Evolutionary conservation across 2,888 invertebrate genomes (phyloP).

Genomic region (Meta bourneti): DNA sequence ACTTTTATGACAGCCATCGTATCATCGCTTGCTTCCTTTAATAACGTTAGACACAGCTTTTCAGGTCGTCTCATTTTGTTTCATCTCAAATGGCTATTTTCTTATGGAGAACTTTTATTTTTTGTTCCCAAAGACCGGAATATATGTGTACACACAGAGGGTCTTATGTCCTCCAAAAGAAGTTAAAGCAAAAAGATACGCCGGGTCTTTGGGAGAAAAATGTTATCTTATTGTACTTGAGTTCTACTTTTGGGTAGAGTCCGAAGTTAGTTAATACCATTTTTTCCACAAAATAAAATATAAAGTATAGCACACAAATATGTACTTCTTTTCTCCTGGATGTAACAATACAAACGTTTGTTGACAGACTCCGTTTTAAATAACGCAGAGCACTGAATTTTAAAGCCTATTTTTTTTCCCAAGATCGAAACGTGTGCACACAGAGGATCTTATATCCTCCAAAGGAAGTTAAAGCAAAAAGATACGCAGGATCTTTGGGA

Average conservation of each 20-base stretch:
- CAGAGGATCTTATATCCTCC: background rate
- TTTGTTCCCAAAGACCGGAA: background rate
- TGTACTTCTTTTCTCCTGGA: background rate
- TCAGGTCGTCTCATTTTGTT: slow-evolving; percentile 60
- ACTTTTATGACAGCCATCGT: slow-evolving; percentile 72
- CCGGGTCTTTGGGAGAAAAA: slow-evolving; percentile 8
- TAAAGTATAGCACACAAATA: too few species aligned
- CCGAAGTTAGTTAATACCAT: too few species aligned
- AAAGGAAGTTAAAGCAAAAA: background rate
- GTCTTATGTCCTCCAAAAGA: background rate
- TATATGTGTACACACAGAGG: background rate
- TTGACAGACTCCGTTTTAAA: too few species aligned
- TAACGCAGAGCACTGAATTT: too few species aligned
- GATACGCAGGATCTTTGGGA: background rate
- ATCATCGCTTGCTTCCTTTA: slow-evolving; percentile 52
- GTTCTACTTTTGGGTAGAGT: too few species aligned
- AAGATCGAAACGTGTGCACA: background rate
- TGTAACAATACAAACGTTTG: too few species aligned
- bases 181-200: background rate
- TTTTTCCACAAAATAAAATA: too few species aligned
- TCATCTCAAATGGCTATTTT: slow-evolving; percentile 46
- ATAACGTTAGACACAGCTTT: slow-evolving; percentile 58
- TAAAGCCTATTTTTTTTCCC: background rate
- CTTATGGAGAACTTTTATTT: slow-evolving; percentile 25
- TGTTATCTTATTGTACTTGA: slow-evolving; percentile 31